These are phyloP conservation scores for Phrynocephalus vlangalii DNA, from an alignment of 2,797 vertebrate genomes.

Conservation along the genomic window DNA sequence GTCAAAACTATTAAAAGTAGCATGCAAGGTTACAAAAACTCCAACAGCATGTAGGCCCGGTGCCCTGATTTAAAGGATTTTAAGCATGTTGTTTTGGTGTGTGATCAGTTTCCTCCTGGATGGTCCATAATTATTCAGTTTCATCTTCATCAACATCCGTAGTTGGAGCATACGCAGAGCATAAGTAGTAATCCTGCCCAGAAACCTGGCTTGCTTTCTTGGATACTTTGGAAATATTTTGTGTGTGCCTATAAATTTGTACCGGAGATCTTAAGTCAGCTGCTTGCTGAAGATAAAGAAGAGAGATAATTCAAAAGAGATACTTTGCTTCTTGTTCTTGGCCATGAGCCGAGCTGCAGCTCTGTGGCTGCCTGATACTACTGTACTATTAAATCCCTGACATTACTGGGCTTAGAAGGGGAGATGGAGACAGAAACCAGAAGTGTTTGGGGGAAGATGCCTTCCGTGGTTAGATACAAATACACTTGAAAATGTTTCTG, in stretches of 20 bases:
- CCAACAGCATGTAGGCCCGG: too few relatives aligned
- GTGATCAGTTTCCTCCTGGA: too few relatives aligned
- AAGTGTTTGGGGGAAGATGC: not conserved
- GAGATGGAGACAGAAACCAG: not conserved
- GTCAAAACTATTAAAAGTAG: too few relatives aligned
- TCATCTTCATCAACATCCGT: too few relatives aligned
- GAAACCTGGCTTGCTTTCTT: not conserved
- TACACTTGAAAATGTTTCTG: not conserved
- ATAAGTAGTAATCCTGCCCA: not conserved
- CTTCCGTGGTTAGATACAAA: not conserved
- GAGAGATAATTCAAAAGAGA: not conserved
- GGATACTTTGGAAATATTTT: not conserved
- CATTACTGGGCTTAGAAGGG: not conserved
- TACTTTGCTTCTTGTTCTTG: not conserved
- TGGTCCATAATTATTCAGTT: too few relatives aligned
- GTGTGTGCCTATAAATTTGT: not conserved
- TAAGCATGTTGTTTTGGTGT: too few relatives aligned
- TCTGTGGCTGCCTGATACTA: not conserved
- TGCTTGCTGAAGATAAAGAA: not conserved
- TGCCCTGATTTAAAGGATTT: too few relatives aligned
- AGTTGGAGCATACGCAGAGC: too few relatives aligned
- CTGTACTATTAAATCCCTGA: not conserved
- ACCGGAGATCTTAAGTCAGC: not conserved
- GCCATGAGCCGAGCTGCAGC: constrained; percentile 2
- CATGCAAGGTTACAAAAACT: too few relatives aligned